Conservation (phyloP, 2,113 vertebrate species). For the Hiodon alosoides region DNA sequence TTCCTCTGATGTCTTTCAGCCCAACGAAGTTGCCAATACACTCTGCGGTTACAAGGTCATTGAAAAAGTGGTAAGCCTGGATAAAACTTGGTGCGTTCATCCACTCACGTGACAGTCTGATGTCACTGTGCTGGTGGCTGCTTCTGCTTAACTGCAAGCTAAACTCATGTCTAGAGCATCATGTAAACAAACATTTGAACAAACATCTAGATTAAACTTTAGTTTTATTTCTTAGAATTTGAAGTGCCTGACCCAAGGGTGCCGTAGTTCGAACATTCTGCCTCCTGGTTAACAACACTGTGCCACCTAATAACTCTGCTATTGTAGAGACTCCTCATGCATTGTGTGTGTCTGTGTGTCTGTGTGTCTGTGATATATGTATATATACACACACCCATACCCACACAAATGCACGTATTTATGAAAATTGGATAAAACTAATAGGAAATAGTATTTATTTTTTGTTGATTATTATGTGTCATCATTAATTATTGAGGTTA, state of each 20-base stretch:
- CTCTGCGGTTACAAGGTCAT: constrained; percentile 59
- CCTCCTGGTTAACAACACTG: too few species aligned
- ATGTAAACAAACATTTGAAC: too few species aligned
- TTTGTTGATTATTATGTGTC: neutral
- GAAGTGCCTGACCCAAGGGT: neutral
- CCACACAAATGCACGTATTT: neutral
- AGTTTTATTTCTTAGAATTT: neutral
- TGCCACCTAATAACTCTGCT: too few species aligned
- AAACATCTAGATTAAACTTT: neutral
- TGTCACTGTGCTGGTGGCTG: neutral
- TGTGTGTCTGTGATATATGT: neutral
- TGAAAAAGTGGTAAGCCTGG: constrained; percentile 45
- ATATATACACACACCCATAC: neutral
- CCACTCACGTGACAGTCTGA: neutral
- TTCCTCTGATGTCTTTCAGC: constrained; percentile 42
- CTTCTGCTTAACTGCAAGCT: neutral
- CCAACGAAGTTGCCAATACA: constrained; percentile 62
- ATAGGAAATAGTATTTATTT: neutral
- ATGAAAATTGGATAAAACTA: neutral
- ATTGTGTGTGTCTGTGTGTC: too few species aligned
- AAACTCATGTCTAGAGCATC: too few species aligned
- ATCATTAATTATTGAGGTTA: neutral
- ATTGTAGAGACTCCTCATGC: too few species aligned
- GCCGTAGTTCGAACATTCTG: too few species aligned
- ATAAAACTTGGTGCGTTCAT: neutral